These are phyloP conservation scores for Adelosebastes latens DNA, from an alignment of 2,797 vertebrate genomes.

Conservation along the genomic window DNA sequence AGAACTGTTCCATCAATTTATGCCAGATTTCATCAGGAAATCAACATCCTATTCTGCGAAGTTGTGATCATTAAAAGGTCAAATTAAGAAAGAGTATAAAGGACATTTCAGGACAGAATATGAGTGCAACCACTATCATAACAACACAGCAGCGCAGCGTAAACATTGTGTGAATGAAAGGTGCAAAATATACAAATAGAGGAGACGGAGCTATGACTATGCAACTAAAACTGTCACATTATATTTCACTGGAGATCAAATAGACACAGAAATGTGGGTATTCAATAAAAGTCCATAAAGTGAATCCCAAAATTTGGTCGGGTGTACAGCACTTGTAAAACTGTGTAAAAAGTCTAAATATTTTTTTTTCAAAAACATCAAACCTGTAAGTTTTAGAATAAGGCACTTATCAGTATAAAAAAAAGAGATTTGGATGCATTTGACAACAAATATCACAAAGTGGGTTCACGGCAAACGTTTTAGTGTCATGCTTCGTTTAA, in stretches of 20 bases:
- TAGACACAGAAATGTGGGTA: constrained; percentile 21
- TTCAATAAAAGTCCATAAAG: constrained; percentile 2
- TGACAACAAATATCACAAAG: constrained; percentile 34
- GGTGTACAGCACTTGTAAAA: constrained; percentile 35
- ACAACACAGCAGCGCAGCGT: constrained; percentile 57
- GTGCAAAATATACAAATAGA: constrained; percentile 84
- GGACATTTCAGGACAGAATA: constrained; percentile 11
- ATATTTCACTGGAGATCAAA: constrained; percentile 34
- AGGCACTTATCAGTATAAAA: constrained; percentile 73
- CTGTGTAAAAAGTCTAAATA: constrained; percentile 17
- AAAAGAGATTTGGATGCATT: constrained; percentile 50
- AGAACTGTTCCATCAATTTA: neutral
- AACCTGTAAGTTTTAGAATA: constrained; percentile 62
- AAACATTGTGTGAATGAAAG: constrained; percentile 78
- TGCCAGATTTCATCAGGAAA: constrained; percentile 3
- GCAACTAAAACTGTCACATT: constrained; percentile 35
- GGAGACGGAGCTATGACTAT: constrained; percentile 20
- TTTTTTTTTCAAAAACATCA: constrained; percentile 24
- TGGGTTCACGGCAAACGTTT: constrained; percentile 62
- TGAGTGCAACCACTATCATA: constrained; percentile 43
- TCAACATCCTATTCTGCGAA: neutral
- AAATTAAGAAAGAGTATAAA: neutral
- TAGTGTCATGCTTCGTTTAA: constrained; percentile 64
- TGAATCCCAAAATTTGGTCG: constrained; percentile 41
- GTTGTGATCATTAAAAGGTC: neutral